Base-by-base conservation (phyloP, 2,888 invertebrate genomes). In the Pteria penguin region DNA sequence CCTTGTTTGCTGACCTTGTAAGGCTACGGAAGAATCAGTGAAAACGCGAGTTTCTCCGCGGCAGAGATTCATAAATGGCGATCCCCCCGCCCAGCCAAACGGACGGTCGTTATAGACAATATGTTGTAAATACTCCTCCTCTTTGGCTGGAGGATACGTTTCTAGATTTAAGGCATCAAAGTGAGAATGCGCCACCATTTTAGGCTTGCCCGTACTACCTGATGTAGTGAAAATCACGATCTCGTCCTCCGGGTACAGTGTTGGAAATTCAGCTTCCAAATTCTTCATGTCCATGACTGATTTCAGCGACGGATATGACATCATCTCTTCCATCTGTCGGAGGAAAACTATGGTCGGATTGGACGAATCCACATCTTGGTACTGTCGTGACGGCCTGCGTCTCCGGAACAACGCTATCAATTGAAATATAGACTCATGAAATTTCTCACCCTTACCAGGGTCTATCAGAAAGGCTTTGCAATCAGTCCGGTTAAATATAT, bases 161-260 rank as follows among this genome's bases (percentile, higher is more conserved):
- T 57, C 58, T 11, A 55, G 55, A 22, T 68, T 68, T 22, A 0
- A 27, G 57, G 52, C 31, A 22, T 57, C 58, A 57, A 72, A 72
- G 24, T 72, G 72, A 65, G 72, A 55, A 55, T 66, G 72, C 1
- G 55, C 22, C 14, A 58, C 72, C 63, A 72, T 65, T 14, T 72
- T 65, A 36, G 65, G 72, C 14, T 63, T 63, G 0, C 65, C 72
- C 22, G 72, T 65, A 3, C 57, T 57, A 18, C 72, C 72, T 31
- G 72, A 72, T 14, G 72, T 72, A 0, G 65, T 57, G 27, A 65
- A 65, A 26, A 65, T 65, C n/a, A 65, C 27, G 5, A 57, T 57
- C 26, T 54, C 57, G 57, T 72, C 65, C 24, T 72, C 72, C 1
- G 72, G 72, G 24, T 58, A 57, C 27, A 65, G 26, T 26, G 11